Base-by-base conservation (phyloP, 2,113 vertebrate genomes). In the Argyrosomus japonicus region DNA sequence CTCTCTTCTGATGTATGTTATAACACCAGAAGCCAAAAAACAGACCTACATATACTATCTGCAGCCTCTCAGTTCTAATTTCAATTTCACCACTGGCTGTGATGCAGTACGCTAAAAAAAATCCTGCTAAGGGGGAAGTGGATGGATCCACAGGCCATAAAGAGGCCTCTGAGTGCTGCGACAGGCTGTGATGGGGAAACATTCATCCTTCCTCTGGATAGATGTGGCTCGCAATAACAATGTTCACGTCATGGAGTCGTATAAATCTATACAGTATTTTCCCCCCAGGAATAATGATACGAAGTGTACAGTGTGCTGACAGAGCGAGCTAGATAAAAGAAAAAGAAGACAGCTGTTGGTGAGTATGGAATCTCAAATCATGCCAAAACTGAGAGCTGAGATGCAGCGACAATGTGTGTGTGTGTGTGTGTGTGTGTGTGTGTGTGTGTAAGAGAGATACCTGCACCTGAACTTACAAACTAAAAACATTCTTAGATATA, bases 141-240 rank as follows among this genome's bases (percentile, higher is more conserved):
- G 68, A 79, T 80, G 61, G 14, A 83, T 79, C 48, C 43, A 14
- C 36, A 27, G 61, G 53, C 67, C 71, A 25, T 23, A 60, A 80
- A 86, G 71, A 80, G 77, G 77, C 62, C 57, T 77, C 12, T 85
- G 69, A 82, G 80, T 84, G 69, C 70, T 53, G 60, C 76, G 53
- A 67, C 86, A 77, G 51, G 12, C 19, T 69, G 15, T 78, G 63
- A 81, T 81, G 47, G 68, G 45, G 57, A 47, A 67, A 43, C 4
- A 71, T 67, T 79, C 48, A 69, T 65, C 29, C 7, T 63, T 77
- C 2, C 51, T 70, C 45, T 82, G n/a, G 25, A 80, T 58, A 53
- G 3, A 65, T 56, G 65, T 27, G 45, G 63, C n/a, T 60, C 18
- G 10, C 29, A 36, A 15, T 72, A 68, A 75, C 64, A 79, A 21